Conservation (phyloP, 2,113 vertebrate species). For the Thermophis baileyi region DNA sequence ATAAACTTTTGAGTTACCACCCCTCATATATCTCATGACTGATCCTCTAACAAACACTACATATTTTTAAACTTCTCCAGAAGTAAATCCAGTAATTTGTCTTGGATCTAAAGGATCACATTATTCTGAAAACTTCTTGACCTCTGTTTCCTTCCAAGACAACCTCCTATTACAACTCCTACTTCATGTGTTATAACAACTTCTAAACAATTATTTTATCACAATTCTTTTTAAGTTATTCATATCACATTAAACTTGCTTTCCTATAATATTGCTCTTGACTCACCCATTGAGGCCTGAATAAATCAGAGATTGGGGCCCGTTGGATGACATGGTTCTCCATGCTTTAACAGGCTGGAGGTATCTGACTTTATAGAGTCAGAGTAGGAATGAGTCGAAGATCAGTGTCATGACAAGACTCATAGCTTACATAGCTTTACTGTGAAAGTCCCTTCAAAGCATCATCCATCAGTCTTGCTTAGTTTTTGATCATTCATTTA, state of each 20-base stretch:
- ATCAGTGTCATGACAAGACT: background rate
- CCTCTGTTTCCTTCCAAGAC: background rate
- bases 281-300: background rate
- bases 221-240: background rate
- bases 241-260: background rate
- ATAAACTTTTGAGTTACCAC: background rate
- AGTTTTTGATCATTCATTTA: background rate
- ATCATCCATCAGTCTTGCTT: background rate
- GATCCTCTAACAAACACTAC: background rate
- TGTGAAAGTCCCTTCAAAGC: background rate
- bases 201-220: background rate
- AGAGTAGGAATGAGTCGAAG: background rate
- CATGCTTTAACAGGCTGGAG: background rate
- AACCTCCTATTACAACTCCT: background rate
- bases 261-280: background rate
- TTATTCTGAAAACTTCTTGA: background rate
- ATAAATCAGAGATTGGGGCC: background rate
- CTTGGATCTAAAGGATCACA: background rate
- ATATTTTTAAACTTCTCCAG: background rate
- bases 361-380: slow-evolving; percentile 7
- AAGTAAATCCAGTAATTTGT: background rate
- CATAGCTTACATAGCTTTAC: background rate
- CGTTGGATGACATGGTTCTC: background rate
- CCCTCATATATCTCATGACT: background rate
- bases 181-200: background rate